Conservation (phyloP, 2,797 vertebrate species). For the Margarornis squamiger region DNA sequence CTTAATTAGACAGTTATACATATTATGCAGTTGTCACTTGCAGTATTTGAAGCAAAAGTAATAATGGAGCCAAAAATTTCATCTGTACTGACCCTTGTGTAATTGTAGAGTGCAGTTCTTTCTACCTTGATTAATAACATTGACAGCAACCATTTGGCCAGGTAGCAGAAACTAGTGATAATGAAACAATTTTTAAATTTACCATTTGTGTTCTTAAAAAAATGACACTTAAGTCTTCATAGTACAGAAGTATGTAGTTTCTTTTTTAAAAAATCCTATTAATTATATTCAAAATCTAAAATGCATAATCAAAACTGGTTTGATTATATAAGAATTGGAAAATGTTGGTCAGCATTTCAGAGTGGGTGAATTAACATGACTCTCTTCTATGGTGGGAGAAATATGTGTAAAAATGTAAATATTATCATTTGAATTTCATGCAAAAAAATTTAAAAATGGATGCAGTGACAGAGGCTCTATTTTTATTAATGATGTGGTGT, state of each 20-base stretch:
- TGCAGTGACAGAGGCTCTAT: not conserved
- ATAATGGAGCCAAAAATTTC: not conserved
- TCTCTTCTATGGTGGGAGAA: not conserved
- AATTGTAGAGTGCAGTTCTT: not conserved
- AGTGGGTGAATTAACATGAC: not conserved
- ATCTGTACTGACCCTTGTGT: not conserved
- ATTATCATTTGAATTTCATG: not conserved
- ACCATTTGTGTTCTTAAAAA: not conserved
- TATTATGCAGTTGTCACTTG: not conserved
- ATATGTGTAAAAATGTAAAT: not conserved
- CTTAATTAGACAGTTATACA: not conserved
- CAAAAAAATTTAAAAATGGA: not conserved
- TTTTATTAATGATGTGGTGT: not conserved
- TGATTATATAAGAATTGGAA: not conserved
- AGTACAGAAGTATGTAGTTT: not conserved
- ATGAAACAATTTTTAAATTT: not conserved
- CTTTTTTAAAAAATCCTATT: not conserved
- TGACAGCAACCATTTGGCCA: not conserved
- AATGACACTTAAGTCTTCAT: not conserved
- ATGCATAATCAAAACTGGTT: not conserved
- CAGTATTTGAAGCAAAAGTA: conserved; percentile 8
- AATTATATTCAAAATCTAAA: not conserved
- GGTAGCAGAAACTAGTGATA: not conserved
- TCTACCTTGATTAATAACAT: conserved; percentile 20
- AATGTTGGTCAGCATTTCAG: not conserved